A percentile compares a stretch with the other conserved stretches of the same genome.
Conservation (phyloP, 1,140 invertebrate genomes). For the Spodoptera litura region DNA sequence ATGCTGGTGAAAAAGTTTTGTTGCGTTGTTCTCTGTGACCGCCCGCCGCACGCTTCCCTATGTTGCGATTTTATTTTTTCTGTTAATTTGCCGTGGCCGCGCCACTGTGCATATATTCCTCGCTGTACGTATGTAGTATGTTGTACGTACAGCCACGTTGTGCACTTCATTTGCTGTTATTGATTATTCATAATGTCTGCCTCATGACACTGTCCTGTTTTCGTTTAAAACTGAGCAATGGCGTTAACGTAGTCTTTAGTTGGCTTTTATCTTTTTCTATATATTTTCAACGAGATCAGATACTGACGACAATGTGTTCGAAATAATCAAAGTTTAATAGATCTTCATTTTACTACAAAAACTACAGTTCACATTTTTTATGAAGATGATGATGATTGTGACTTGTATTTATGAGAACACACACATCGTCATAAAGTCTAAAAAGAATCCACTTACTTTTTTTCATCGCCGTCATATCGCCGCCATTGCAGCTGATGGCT, state of each 20-base stretch:
- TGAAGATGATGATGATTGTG: not conserved
- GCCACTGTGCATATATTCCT: constrained; percentile 17
- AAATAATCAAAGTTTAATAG: no score
- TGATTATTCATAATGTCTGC: constrained; percentile 18
- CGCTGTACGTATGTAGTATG: not conserved
- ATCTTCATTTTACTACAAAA: no score
- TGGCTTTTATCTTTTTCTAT: no score
- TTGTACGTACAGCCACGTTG: not conserved
- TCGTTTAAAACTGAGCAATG: not conserved
- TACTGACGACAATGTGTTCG: no score
- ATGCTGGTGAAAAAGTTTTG: constrained; percentile 80
- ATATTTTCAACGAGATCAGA: no score
- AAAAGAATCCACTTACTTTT: constrained; percentile 68
- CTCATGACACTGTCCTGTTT: not conserved
- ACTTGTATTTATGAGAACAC: not conserved
- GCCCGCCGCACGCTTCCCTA: constrained; percentile 66
- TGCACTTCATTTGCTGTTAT: constrained; percentile 39
- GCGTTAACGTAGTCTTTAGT: not conserved
- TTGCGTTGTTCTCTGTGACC: constrained; percentile 72
- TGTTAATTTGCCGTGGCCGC: constrained; percentile 66
- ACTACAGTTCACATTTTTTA: not conserved
- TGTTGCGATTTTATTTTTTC: constrained; percentile 65
- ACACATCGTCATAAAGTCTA: not conserved
- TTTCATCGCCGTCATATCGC: constrained; percentile 73
- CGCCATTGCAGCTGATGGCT: constrained; percentile 74